Evolutionary conservation across 2,888 invertebrate genomes (phyloP).

Genomic region (Folsomia candida): DNA sequence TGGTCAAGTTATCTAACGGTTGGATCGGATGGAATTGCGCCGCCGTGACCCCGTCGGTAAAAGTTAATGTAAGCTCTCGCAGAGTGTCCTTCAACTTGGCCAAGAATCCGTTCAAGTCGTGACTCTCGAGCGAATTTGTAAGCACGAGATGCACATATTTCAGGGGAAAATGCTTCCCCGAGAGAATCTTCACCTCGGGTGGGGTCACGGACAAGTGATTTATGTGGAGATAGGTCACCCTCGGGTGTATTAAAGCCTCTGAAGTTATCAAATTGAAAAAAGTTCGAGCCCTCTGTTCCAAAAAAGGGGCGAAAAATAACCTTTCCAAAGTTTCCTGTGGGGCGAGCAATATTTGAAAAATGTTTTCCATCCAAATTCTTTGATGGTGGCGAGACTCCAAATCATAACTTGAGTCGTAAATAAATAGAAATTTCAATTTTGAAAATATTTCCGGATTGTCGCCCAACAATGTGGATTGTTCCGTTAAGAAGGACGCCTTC

Average conservation of each 20-base stretch:
- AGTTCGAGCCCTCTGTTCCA: slow-evolving; percentile 29
- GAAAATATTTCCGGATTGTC: slow-evolving; percentile 15
- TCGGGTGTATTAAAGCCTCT: slow-evolving; percentile 11
- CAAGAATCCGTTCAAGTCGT: slow-evolving; percentile 20
- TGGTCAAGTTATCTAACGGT: slow-evolving; percentile 24
- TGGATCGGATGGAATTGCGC: slow-evolving; percentile 33
- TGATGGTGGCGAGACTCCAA: slow-evolving; percentile 24
- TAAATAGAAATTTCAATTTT: slow-evolving; percentile 28
- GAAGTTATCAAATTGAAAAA: slow-evolving; percentile 31
- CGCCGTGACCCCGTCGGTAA: slow-evolving; percentile 32
- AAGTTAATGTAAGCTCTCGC: slow-evolving; percentile 30
- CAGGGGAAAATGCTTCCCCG: slow-evolving; percentile 23
- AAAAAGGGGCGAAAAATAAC: slow-evolving; percentile 30
- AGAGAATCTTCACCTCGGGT: slow-evolving; percentile 15
- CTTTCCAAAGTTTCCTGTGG: slow-evolving; percentile 23
- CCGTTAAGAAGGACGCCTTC: slow-evolving; percentile 28
- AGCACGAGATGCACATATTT: slow-evolving; percentile 33
- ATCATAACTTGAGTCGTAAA: slow-evolving; percentile 35
- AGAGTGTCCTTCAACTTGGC: slow-evolving; percentile 16
- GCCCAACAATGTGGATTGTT: slow-evolving; percentile 20
- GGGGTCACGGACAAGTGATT: slow-evolving; percentile 29
- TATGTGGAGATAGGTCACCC: slow-evolving; percentile 28
- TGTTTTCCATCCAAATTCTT: slow-evolving; percentile 33
- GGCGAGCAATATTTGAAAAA: slow-evolving; percentile 28
- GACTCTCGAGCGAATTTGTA: slow-evolving; percentile 10